Conservation (phyloP, 2,113 vertebrate species). For the Oenanthe oenanthe region DNA sequence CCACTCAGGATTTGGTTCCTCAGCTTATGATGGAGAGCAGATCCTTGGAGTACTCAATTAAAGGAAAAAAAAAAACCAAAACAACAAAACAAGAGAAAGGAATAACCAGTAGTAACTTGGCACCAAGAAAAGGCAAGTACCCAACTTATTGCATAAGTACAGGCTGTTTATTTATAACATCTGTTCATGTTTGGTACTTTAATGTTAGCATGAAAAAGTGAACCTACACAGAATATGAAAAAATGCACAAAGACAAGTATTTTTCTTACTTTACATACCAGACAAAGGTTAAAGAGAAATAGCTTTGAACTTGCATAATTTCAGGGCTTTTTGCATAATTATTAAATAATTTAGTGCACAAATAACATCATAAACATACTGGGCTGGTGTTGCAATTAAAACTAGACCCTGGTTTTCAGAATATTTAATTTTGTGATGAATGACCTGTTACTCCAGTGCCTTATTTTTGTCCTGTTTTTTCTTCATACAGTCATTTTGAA, state of each 20-base stretch:
- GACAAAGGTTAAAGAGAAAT: constrained; percentile 27
- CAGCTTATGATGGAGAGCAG: background rate
- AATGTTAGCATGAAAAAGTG: background rate
- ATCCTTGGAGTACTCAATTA: background rate
- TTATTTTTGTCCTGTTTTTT: background rate
- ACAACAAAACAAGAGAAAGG: background rate
- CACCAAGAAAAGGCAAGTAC: background rate
- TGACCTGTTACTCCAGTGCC: background rate
- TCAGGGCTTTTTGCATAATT: constrained; percentile 8
- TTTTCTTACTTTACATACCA: background rate
- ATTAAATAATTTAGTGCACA: constrained; percentile 15
- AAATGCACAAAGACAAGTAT: background rate
- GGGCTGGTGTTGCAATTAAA: background rate
- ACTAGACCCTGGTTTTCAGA: background rate
- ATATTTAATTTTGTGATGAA: constrained; percentile 19
- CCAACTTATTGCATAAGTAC: background rate
- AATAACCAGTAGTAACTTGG: background rate
- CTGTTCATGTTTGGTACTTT: background rate
- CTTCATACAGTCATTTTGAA: background rate
- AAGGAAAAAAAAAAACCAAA: background rate
- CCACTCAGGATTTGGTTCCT: background rate
- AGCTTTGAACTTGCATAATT: constrained; percentile 22
- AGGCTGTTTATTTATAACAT: background rate
- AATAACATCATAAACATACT: background rate
- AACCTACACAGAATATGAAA: background rate